Evolutionary conservation across 1,140 invertebrate species (phyloP), one percentile per base, ranked within the genome.

Genomic region (Tetragnatha versicolor): DNA sequence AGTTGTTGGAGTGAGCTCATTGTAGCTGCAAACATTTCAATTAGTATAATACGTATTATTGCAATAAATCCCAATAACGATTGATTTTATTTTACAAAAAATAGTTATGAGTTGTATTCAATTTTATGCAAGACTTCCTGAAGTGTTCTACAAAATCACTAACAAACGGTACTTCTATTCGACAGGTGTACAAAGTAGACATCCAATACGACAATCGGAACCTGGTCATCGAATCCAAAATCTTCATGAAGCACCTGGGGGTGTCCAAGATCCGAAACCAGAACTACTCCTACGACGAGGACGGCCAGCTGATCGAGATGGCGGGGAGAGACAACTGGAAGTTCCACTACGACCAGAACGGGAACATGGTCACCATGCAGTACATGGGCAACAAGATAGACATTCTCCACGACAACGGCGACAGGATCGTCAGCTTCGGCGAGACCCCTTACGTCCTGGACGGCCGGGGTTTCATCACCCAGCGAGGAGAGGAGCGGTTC

Each of bases 301-400:
- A 96, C 83, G 93, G 94, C 0, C 94, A 95, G 83, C 89, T 96
- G 0, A 87, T 94, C 61, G 93, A 96, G 85, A 91, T 96, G 20
- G 93, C 94, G 17, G 93, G 92, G 0, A 91, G 91, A 82, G 93
- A 95, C 81, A 93, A 94, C 0, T 98, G 95, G 95, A 94, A 95
- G 82, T 98, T 96, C 85, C 89, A 93, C 0, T 98, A 97, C 85
- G 96, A 98, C 87, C 94, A 96, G 82, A 98, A 98, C 85, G 95
- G 96, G 39, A 98, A 98, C 84, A 91, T 95, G 7, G 92, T 96
- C 49, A 93, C 92, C 3, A 91, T 97, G 7, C 93, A 94, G 4
- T 93, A 96, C 82, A 91, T 93, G 81, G 93, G 93, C 3, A 93
- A 95, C 80, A 83, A 94, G 79, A 94, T 95, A 82, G 92, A 93